Evolutionary conservation across 2,888 invertebrate genomes (phyloP), one percentile per base, ranked within the genome.

Genomic region (Harpagoxenus sublaevis): DNA sequence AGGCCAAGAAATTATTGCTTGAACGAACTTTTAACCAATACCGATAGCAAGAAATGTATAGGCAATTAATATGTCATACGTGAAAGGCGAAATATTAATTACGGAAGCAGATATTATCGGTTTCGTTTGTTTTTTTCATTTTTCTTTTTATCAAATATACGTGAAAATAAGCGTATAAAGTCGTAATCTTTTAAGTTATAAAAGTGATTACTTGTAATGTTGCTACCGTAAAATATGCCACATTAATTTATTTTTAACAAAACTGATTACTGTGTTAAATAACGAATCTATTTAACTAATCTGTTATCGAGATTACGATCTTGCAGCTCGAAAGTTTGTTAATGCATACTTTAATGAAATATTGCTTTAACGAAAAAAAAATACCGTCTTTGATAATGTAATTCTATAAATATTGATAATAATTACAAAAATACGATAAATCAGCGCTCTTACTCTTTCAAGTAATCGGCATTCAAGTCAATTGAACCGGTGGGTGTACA

Each of bases 401-500:
- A 42, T 55, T 3, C 8, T 42, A 48, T 42, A 62, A 42, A 35
- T 35, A n/a, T 51, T 8, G 62, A 4, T 48, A 12, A 23, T 31
- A 18, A 10, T 28, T n/a, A 39, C 15, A 42, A 35, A 48, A n/a
- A n/a, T 31, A 60, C 8, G 23, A 35, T 55, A 31, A 62, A 87
- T 84, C 70, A 82, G 55, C 55, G 70, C 70, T 65, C 48, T 15
- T n/a, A 62, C 62, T 75, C 77, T 79, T 70, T 28, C 62, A 28
- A 31, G 2, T 62, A 70, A 84, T 86, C 70, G 84, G 84, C 82
- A 74, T 87, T 88, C 90, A 84, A 84, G 82, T 75, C 89, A 85
- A 90, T 85, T 84, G 86, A 85, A 42, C 45, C 42, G 75, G 85
- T 89, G 78, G 86, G 83, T 85, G 85, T 85, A 85, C 84, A 77